A percentile compares a stretch with the other conserved stretches of the same genome.
phyloP scores from a whole-genome alignment of 2,797 vertebrate species.

The Enteromius radiatus region DNA sequence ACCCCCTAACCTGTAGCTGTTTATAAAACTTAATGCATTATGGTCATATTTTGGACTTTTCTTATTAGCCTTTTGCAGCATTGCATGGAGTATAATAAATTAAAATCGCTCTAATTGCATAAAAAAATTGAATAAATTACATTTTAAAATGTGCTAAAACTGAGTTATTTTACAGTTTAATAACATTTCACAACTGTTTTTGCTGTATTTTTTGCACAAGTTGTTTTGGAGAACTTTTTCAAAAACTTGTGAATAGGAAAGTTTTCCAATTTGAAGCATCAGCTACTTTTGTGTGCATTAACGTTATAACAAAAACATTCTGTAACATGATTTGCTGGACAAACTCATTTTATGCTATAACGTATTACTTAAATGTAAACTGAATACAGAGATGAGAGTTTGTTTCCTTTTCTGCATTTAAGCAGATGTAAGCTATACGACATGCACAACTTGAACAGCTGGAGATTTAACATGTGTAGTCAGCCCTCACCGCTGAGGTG shows the following conservation, averaged over 20 bases:
- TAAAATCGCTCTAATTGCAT: not conserved
- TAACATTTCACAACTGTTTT: too few species aligned
- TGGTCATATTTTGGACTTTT: not conserved
- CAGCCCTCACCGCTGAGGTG: slow-evolving; percentile 87
- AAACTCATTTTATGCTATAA: not conserved
- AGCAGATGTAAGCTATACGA: not conserved
- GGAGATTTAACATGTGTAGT: not conserved
- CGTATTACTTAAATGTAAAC: not conserved
- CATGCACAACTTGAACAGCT: not conserved
- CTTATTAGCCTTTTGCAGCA: not conserved
- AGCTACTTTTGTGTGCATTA: not conserved
- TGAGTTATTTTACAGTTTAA: too few species aligned
- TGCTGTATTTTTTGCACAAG: too few species aligned
- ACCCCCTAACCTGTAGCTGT: not conserved
- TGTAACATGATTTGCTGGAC: not conserved
- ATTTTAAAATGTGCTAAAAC: not conserved
- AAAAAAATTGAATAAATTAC: not conserved
- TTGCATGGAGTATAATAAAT: not conserved
- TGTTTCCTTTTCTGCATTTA: not conserved
- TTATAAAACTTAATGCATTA: not conserved
- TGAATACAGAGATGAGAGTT: not conserved
- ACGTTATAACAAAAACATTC: not conserved
- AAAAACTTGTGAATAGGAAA: not conserved
- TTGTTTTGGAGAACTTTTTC: too few species aligned
- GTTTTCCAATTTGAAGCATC: too few species aligned